Conservation (phyloP, 2,888 invertebrate species). For the Polyommatus iphigenia region DNA sequence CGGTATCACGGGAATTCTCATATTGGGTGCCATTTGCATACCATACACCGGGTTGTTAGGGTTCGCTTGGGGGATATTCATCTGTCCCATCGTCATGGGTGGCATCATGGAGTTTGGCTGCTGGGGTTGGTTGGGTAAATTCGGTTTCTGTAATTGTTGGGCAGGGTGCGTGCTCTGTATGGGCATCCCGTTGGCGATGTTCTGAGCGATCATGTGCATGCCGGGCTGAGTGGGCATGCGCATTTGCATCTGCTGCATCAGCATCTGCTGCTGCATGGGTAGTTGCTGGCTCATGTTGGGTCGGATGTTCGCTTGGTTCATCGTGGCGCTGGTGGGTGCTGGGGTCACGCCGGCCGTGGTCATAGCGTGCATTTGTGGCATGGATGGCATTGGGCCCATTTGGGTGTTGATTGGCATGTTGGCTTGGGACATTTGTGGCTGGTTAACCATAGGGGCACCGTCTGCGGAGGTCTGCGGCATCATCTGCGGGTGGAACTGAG, state of each 20-base stretch:
- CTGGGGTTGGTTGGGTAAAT: slow-evolving; percentile 57
- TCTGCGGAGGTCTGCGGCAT: slow-evolving; percentile 63
- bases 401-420: slow-evolving; percentile 59
- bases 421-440: slow-evolving; percentile 65
- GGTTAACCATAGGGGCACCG: slow-evolving; percentile 55
- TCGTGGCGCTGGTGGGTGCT: slow-evolving; percentile 50
- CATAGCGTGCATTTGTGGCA: slow-evolving; percentile 64
- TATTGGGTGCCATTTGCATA: slow-evolving; percentile 65
- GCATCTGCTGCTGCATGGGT: slow-evolving; percentile 62
- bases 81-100: slow-evolving; percentile 58
- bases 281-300: slow-evolving; percentile 57
- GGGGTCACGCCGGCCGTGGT: slow-evolving; percentile 59
- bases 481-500: slow-evolving; percentile 76
- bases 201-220: slow-evolving; percentile 58
- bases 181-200: slow-evolving; percentile 51
- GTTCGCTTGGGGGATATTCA: slow-evolving; percentile 55
- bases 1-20: slow-evolving; percentile 68
- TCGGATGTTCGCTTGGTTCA: slow-evolving; percentile 61
- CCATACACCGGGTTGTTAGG: slow-evolving; percentile 60
- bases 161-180: slow-evolving; percentile 44
- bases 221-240: slow-evolving; percentile 62
- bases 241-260: slow-evolving; percentile 72
- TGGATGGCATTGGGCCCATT: slow-evolving; percentile 59
- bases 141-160: slow-evolving; percentile 55
- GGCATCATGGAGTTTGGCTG: slow-evolving; percentile 51